phyloP scores from a whole-genome alignment of 2,113 vertebrate species.

The Trogon melanurus region DNA sequence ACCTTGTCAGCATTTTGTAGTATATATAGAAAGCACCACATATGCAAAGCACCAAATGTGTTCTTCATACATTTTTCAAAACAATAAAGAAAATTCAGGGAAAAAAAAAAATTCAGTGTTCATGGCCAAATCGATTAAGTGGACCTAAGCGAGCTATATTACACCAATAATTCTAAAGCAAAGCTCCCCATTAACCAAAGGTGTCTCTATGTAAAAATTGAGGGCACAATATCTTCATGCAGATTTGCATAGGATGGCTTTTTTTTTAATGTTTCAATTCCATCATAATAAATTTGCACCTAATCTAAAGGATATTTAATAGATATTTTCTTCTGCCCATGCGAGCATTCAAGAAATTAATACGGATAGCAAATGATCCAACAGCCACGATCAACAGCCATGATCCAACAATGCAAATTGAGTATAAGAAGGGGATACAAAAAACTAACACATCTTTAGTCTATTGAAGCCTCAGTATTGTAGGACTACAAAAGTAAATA shows the following conservation, averaged over 20 bases:
- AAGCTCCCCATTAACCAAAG: not conserved
- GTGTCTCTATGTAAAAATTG: not conserved
- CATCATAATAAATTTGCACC: conserved; percentile 28
- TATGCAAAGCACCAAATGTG: conserved; percentile 63
- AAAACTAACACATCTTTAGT: conserved; percentile 40
- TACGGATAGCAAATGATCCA: not conserved
- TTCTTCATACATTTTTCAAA: conserved; percentile 77
- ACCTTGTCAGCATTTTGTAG: conserved; percentile 58
- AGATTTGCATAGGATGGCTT: not conserved
- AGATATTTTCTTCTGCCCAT: conserved; percentile 31
- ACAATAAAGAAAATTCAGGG: conserved; percentile 68
- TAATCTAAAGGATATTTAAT: conserved; percentile 43
- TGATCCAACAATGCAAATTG: conserved; percentile 47
- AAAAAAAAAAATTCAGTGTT: conserved; percentile 54
- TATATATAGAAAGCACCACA: conserved; percentile 57
- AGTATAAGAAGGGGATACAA: conserved; percentile 46
- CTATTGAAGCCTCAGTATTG: not conserved
- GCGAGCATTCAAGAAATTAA: conserved; percentile 59
- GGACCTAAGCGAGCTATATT: not conserved
- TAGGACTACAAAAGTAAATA: not conserved
- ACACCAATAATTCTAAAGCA: not conserved
- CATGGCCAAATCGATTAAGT: not conserved
- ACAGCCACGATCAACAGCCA: conserved; percentile 25
- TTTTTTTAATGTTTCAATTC: conserved; percentile 1
- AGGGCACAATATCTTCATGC: not conserved